Percentiles rank a stretch among this genome's conserved stretches.
phyloP scores from a whole-genome alignment of 1,140 invertebrate species.

The Cataglyphis hispanica region DNA sequence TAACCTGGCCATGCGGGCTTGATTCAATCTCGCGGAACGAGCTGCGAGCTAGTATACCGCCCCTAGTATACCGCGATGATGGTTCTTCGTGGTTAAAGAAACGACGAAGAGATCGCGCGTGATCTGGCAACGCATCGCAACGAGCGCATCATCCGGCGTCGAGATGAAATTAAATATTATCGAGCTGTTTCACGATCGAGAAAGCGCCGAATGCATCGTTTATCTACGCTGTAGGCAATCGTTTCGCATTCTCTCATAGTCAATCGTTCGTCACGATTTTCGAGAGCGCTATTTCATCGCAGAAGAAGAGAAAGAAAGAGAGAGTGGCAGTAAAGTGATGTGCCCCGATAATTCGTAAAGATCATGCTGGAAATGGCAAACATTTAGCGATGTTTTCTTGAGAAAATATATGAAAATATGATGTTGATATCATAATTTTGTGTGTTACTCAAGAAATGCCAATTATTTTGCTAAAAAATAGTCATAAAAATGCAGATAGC shows the following conservation, averaged over 20 bases:
- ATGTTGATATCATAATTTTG: not conserved
- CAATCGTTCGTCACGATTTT: slow-evolving; percentile 38
- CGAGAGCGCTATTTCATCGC: not conserved
- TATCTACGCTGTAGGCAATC: slow-evolving; percentile 41
- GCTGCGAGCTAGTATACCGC: slow-evolving; percentile 53
- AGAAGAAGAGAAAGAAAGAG: not conserved
- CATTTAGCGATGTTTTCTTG: not conserved
- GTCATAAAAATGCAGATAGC: not conserved
- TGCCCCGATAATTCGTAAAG: not conserved
- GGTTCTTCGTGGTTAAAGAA: slow-evolving; percentile 29
- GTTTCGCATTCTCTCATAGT: slow-evolving; percentile 26
- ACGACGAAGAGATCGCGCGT: slow-evolving; percentile 8
- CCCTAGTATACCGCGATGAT: not conserved
- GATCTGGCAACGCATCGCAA: not conserved
- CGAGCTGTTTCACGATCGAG: slow-evolving; percentile 40
- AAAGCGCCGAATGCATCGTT: slow-evolving; percentile 21
- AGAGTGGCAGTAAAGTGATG: slow-evolving; percentile 1
- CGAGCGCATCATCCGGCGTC: slow-evolving; percentile 15
- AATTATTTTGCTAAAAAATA: not conserved
- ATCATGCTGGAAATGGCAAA: not conserved
- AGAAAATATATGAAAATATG: not conserved
- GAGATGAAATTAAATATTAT: slow-evolving; percentile 47
- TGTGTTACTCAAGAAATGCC: not conserved
- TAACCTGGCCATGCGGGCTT: slow-evolving; percentile 68
- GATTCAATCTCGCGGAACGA: slow-evolving; percentile 73